Conservation (phyloP, 2,888 invertebrate species). For the Oscheius sp. region DNA sequence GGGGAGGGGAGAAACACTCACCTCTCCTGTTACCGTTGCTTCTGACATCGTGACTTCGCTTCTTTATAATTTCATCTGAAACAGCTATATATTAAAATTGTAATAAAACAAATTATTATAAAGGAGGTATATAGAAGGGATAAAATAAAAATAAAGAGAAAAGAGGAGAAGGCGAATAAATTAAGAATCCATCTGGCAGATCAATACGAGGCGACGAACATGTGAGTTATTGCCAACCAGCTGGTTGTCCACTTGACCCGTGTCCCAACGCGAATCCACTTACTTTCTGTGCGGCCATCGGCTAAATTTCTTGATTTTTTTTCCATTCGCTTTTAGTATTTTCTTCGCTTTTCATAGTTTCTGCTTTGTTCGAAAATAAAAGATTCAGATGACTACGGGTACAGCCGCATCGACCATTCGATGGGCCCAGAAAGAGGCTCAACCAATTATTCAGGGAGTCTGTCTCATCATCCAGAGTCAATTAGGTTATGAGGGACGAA, state of each 20-base stretch:
- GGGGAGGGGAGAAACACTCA: not conserved
- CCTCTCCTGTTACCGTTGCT: not conserved
- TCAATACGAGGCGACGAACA: constrained; percentile 23
- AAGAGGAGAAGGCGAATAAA: constrained; percentile 1
- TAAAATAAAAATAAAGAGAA: not conserved
- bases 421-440: constrained; percentile 49
- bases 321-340: not conserved
- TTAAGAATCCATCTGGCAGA: constrained; percentile 4
- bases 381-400: constrained; percentile 9
- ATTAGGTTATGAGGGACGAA: constrained; percentile 63
- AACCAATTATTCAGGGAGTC: constrained; percentile 48
- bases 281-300: not conserved
- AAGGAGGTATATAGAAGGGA: not conserved
- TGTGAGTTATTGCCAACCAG: constrained; percentile 21
- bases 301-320: not conserved
- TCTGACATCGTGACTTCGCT: not conserved
- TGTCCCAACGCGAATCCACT: not conserved
- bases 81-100: not conserved
- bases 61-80: not conserved
- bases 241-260: constrained; percentile 2
- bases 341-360: not conserved
- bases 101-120: too few relatives aligned
- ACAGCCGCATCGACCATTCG: constrained; percentile 36
- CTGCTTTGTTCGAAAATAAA: not conserved
- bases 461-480: constrained; percentile 58